phyloP scores from a whole-genome alignment of 2,888 invertebrate genomes.

The Cephus pulcher region DNA sequence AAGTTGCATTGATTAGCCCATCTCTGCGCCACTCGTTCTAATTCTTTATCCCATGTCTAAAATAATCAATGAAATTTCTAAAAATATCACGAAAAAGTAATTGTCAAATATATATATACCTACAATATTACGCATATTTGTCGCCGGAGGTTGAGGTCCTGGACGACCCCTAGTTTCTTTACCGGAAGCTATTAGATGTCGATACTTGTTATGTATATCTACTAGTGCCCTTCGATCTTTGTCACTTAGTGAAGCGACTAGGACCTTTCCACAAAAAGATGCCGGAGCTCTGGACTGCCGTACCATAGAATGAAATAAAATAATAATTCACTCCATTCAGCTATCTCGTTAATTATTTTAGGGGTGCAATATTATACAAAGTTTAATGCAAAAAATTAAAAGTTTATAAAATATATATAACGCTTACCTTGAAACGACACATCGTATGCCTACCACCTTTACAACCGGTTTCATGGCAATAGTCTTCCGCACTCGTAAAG shows the following conservation, averaged over 20 bases:
- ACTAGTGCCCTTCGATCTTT: conserved; percentile 24
- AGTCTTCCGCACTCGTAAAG: neutral
- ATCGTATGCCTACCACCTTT: neutral
- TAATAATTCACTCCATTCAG: neutral
- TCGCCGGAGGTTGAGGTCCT: conserved; percentile 38
- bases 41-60: conserved; percentile 55
- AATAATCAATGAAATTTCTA: neutral
- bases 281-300: neutral
- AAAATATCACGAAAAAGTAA: neutral
- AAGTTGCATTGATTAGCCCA: conserved; percentile 67
- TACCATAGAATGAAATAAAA: neutral
- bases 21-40: conserved; percentile 62
- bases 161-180: conserved; percentile 36
- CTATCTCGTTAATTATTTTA: neutral
- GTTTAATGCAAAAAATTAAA: neutral
- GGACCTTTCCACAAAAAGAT: conserved; percentile 2
- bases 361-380: neutral
- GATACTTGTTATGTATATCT: conserved; percentile 31
- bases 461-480: neutral
- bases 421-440: neutral
- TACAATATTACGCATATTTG: neutral
- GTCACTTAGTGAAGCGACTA: neutral
- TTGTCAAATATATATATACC: neutral
- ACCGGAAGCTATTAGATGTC: conserved; percentile 35
- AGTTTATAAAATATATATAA: neutral